phyloP scores from a whole-genome alignment of 1,140 invertebrate genomes.

The Neodiprion lecontei region DNA sequence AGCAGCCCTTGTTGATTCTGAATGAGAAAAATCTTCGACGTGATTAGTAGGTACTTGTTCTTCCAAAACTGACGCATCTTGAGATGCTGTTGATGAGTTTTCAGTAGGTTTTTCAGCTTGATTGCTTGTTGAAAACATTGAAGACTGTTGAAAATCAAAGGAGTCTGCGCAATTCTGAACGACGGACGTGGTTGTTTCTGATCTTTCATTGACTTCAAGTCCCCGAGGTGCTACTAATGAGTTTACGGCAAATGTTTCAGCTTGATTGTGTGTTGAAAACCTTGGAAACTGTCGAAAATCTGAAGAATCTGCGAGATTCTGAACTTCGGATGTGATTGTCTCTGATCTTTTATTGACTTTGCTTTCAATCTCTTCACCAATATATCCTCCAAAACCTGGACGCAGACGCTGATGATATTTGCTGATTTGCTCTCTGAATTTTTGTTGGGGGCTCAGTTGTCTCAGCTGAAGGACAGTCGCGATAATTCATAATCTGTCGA shows the following conservation, averaged over 20 bases:
- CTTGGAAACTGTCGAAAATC: background rate
- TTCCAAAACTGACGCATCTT: background rate
- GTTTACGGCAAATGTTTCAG: background rate
- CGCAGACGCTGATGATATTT: background rate
- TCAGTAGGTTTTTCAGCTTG: background rate
- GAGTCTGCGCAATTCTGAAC: background rate
- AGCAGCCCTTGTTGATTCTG: background rate
- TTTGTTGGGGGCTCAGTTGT: background rate
- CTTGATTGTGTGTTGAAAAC: background rate
- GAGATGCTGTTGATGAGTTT: background rate
- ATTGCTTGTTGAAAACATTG: background rate
- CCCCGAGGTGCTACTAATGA: background rate
- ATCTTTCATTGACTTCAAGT: background rate
- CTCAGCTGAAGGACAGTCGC: background rate
- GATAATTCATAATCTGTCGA: slow-evolving; percentile 3
- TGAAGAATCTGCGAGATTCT: background rate
- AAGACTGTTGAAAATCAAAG: background rate
- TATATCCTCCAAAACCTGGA: background rate
- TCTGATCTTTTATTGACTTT: background rate
- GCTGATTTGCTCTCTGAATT: background rate
- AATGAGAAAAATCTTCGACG: background rate
- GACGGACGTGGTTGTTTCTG: background rate
- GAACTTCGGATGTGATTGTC: background rate
- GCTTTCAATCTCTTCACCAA: background rate
- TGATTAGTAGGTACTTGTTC: background rate